Base-by-base conservation (phyloP, 2,113 vertebrate species). In the Corythornis madagascariensis region DNA sequence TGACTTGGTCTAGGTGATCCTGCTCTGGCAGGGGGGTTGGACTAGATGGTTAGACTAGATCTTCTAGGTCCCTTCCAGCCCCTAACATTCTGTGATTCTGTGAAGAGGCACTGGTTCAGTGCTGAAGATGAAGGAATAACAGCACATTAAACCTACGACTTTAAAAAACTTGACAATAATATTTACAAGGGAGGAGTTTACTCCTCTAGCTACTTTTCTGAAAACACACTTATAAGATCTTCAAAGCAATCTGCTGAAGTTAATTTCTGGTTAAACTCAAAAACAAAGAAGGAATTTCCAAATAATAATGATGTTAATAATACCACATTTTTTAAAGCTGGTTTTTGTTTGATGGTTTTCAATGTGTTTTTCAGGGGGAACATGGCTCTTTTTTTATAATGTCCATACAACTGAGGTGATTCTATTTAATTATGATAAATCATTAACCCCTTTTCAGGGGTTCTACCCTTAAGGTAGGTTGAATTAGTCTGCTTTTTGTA, bases 391-490 rank as follows among this genome's bases (percentile, higher is more conserved):
- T 89, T 87, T 75, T 94, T 88, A 88, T 86, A 81, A 86, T 69
- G 43, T 57, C 71, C 29, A 6, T 29, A 56, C 19, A 75, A 42
- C n/a, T 3, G 10, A 92, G 42, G 14, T 20, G 76, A 78, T 60
- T 83, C 48, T 78, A 80, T 83, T 90, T 96, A 92, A 88, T 93
- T 72, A 85, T 38, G 40, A 85, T 64, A 92, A 89, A 90, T 65
- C 42, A 52, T 40, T 91, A 66, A 67, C 53, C 42, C n/a, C 72
- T 91, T 77, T 89, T 60, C 64, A 79, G 26, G 33, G 33, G 33
- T 35, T 35, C 33, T 35, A 35, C 28, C 31, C 64, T 73, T 56
- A 70, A 69, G 83, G 35, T 20, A 91, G 40, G 45, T 53, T 53
- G 52, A 91, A 29, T 90, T 96, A 31, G 63, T 90, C 63, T 88